Base-by-base conservation (phyloP, 2,113 vertebrate genomes). In the Mormyrus lacerda region DNA sequence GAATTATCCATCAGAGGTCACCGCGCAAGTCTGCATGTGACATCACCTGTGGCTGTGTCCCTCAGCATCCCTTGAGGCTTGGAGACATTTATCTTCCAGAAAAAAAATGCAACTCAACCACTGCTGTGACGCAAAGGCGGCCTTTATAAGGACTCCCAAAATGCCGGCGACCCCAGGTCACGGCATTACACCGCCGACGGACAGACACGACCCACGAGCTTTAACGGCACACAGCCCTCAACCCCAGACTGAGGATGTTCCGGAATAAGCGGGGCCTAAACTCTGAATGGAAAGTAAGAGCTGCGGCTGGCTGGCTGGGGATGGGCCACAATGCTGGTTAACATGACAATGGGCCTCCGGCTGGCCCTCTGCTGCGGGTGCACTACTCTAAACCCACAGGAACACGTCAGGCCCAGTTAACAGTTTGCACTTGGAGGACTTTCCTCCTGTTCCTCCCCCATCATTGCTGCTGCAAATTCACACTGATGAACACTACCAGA, bases 61-160 rank as follows among this genome's bases (percentile, higher is more conserved):
- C 44, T 47, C 42, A 85, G 24, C 82, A 47, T 87, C 31, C 51
- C 69, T 79, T 35, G 9, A 48, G 50, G 3, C n/a, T n/a, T 47
- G 15, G 58, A 61, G 45, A 73, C 44, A 45, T 4, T 88, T 51
- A 53, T 51, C 84, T 8, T 45, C 39, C 51, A 42, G 35, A 45
- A 45, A 44, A 35, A 76, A 39, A 39, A 73, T 2, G 39, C 10
- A 76, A 31, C 69, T 76, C 24, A 13, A 15, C 31, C 4, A 4
- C 48, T 53, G 61, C 82, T 47, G 21, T 89, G 9, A 27, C 39
- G 17, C 91, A 92, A 91, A 92, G 90, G 88, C n/a, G 92, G 92
- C 53, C 92, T 93, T 92, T 91, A 92, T 94, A 93, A 94, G 89
- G 89, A 93, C 90, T 92, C 88, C 79, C 89, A 90, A 92, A 94